Base-by-base conservation (phyloP, 1,140 invertebrate species). In the Probaryconus sp. region DNA sequence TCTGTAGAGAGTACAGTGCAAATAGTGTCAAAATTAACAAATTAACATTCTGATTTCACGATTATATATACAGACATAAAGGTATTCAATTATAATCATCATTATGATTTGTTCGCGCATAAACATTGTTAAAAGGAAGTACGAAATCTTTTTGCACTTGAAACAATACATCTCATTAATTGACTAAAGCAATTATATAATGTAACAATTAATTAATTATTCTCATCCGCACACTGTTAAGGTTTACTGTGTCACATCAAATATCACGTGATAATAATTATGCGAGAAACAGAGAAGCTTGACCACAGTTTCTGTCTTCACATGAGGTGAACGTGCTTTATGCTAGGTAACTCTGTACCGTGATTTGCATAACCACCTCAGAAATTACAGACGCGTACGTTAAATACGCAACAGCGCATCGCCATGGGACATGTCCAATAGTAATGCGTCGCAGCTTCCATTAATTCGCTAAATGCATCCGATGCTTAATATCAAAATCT, bases 301-400 rank as follows among this genome's bases (percentile, higher is more conserved):
- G 71, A 43, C 42, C 48, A 21, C 64, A 18, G 63, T 58, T 47
- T 42, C 30, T 53, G 42, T 24, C 28, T 43, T 18, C 14, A 55
- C 30, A 26, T 21, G 47, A 60, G 58, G 42, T 35, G 67, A 75
- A 72, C 47, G 60, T 65, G 76, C 71, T 79, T 73, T 73, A 76
- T 69, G 40, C 51, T 58, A 43, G 50, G 58, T 76, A 80, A 79
- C 53, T 81, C 48, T 70, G 67, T 60, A 51, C 37, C 43, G 20
- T 31, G 28, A 83, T 82, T 82, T 81, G 74, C 81, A 83, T 81
- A 82, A 81, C 73, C 68, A 80, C 71, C 70, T 78, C 71, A 79
- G 78, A 81, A 80, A 80, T 83, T 82, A 72, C 77, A 79, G 63
- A 76, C 48, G 37, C 45, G 67, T 58, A 42, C 64, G 70, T 78